Evolutionary conservation across 2,888 invertebrate species (phyloP).

Genomic region (Aelia acuminata): DNA sequence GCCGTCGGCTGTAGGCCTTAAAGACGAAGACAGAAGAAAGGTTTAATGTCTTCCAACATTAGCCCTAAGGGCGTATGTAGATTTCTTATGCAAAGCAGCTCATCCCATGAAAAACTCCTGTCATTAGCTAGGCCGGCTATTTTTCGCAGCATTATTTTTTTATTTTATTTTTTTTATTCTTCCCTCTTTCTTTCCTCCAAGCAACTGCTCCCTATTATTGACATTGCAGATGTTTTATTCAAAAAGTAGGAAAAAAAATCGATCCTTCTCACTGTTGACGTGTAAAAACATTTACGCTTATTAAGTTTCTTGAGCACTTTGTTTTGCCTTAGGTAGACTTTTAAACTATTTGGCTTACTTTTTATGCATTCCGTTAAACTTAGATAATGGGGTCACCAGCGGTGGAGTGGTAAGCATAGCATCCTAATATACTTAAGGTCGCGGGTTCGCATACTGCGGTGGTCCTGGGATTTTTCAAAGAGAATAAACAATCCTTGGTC

Average conservation of each 20-base stretch:
- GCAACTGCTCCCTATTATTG: background rate
- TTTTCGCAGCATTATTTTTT: conserved; percentile 51
- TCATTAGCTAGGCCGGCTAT: conserved; percentile 47
- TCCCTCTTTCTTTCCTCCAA: background rate
- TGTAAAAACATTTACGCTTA: background rate
- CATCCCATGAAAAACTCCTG: conserved; percentile 49
- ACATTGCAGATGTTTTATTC: background rate
- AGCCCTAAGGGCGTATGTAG: conserved; percentile 55
- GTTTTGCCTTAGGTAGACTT: no score
- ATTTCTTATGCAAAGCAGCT: conserved; percentile 53
- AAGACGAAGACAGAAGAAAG: conserved; percentile 46
- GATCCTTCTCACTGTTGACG: background rate
- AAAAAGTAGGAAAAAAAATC: background rate
- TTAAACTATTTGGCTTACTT: no score
- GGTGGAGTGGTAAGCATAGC: no score
- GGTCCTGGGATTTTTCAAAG: no score
- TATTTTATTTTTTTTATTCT: no score
- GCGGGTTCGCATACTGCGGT: no score
- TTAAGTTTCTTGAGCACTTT: no score
- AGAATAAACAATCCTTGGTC: no score
- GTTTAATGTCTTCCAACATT: conserved; percentile 51
- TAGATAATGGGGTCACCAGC: no score
- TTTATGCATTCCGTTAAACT: no score
- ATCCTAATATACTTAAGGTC: no score
- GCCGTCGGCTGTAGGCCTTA: background rate